Conservation (phyloP, 2,888 invertebrate species). For the Sphecodes monilicornis region DNA sequence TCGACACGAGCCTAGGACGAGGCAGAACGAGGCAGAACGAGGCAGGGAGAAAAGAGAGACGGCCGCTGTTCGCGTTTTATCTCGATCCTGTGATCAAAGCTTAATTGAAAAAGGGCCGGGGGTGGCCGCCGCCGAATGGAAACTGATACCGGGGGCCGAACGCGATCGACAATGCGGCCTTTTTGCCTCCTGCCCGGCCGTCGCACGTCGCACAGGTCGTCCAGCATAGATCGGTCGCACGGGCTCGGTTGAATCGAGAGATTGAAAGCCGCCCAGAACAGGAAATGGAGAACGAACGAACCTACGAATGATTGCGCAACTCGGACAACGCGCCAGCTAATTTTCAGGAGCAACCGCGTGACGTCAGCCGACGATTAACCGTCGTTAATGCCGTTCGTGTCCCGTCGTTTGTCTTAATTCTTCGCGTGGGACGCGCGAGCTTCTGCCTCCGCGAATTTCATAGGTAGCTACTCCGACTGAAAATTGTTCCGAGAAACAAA, state of each 20-base stretch:
- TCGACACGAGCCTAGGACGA: constrained; percentile 42
- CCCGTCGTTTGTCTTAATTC: constrained; percentile 24
- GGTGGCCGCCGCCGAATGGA: constrained; percentile 58
- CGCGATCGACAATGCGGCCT: constrained; percentile 68
- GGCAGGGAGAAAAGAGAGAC: neutral
- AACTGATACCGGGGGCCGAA: constrained; percentile 71
- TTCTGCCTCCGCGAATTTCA: neutral
- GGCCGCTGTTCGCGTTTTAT: constrained; percentile 63
- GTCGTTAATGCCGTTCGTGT: neutral
- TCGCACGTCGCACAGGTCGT: constrained; percentile 22
- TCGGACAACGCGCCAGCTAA: constrained; percentile 9
- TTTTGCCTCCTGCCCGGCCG: constrained; percentile 47
- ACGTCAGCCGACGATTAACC: constrained; percentile 36
- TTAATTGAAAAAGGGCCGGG: constrained; percentile 78
- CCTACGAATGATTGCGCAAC: constrained; percentile 8
- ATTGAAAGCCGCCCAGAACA: constrained; percentile 39
- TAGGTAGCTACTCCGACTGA: neutral
- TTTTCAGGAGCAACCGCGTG: constrained; percentile 22
- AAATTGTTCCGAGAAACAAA: neutral
- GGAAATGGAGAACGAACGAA: constrained; percentile 23
- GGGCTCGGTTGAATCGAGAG: constrained; percentile 44
- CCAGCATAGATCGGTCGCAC: constrained; percentile 8
- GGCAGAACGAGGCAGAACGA: neutral
- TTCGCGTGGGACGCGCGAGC: constrained; percentile 17
- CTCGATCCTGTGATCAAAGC: constrained; percentile 74